These are phyloP conservation scores for Rhagonycha fulva DNA, from an alignment of 2,888 invertebrate species.

Conservation along the genomic window DNA sequence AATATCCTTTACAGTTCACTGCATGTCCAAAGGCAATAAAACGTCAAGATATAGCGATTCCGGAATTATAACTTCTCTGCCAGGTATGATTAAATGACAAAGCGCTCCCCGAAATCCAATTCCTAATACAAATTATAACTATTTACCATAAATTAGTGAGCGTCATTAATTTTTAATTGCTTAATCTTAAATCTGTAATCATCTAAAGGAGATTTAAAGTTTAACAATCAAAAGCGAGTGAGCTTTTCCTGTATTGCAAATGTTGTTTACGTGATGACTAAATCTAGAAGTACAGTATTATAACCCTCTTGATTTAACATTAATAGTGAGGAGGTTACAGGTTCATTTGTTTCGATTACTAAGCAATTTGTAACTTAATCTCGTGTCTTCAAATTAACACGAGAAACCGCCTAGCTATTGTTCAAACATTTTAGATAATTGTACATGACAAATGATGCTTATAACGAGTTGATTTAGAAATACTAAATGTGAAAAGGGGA, in stretches of 20 bases:
- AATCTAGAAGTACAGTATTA: constrained; percentile 19
- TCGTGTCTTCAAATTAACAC: constrained; percentile 19
- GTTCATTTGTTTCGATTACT: constrained; percentile 23
- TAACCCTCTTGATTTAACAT: constrained; percentile 20
- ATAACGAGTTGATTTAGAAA: constrained; percentile 9
- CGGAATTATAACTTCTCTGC: background rate
- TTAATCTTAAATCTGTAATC: background rate
- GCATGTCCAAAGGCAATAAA: background rate
- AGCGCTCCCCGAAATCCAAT: background rate
- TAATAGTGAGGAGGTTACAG: constrained; percentile 22
- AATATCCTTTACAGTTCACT: background rate
- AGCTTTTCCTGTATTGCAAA: background rate
- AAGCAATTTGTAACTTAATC: constrained; percentile 21
- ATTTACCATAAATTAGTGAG: background rate
- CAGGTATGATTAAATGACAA: background rate
- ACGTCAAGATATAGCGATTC: background rate
- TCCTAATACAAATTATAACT: background rate
- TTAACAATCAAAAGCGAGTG: background rate
- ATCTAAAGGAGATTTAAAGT: background rate
- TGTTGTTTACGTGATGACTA: constrained; percentile 13
- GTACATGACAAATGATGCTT: constrained; percentile 6
- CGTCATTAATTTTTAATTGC: background rate
- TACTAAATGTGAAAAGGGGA: background rate
- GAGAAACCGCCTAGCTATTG: constrained; percentile 18
- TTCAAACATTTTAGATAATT: constrained; percentile 19